phyloP scores from a whole-genome alignment of 1,140 invertebrate genomes.

The Drosophila trapezifrons region DNA sequence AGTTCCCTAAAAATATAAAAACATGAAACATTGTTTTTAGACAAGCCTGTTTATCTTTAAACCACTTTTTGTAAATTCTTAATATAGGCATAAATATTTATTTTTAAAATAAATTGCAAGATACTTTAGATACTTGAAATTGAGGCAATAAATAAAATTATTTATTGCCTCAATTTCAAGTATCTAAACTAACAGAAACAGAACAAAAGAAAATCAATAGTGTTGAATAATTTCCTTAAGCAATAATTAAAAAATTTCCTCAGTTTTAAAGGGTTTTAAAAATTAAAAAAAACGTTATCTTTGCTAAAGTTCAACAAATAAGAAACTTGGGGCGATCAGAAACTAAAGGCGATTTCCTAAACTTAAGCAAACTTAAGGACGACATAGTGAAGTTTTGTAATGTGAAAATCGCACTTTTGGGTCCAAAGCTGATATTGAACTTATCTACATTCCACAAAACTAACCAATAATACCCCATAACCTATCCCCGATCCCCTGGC shows the following conservation, averaged over 20 bases:
- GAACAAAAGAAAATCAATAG: neutral
- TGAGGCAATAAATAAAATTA: too few relatives aligned
- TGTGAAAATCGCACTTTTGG: constrained; percentile 51
- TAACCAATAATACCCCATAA: constrained; percentile 8
- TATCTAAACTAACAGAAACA: neutral
- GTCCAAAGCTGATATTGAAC: constrained; percentile 61
- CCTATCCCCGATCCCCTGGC: neutral
- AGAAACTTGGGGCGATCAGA: too few relatives aligned
- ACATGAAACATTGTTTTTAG: neutral
- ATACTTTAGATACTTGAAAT: neutral
- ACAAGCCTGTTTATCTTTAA: neutral
- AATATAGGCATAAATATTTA: neutral
- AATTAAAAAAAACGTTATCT: neutral
- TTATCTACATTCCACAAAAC: constrained; percentile 49
- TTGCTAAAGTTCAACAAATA: neutral
- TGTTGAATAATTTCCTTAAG: too few relatives aligned
- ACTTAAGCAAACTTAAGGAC: neutral
- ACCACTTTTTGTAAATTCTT: neutral
- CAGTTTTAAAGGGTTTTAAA: neutral
- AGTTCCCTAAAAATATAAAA: neutral
- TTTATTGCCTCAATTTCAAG: too few relatives aligned
- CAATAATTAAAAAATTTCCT: neutral
- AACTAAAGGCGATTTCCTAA: constrained; percentile 4
- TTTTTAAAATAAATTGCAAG: neutral
- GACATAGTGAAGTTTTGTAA: constrained; percentile 23